phyloP scores from a whole-genome alignment of 2,888 invertebrate genomes.

The Busseola fusca region DNA sequence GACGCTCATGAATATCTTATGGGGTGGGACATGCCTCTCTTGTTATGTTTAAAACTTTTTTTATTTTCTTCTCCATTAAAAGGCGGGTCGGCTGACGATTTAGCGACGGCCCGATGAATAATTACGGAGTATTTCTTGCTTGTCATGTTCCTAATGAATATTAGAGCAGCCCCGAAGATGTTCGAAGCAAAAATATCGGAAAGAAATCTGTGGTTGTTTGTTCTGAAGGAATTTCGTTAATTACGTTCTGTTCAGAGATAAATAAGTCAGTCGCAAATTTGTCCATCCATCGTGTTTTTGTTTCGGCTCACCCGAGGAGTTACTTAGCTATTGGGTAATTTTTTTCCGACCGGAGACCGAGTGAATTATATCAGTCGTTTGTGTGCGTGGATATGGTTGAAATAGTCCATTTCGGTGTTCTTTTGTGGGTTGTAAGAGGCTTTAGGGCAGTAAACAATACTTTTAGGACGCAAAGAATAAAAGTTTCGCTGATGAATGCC shows the following conservation, averaged over 20 bases:
- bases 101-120: constrained; percentile 85
- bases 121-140: constrained; percentile 86
- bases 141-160: constrained; percentile 87
- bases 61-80: constrained; percentile 85
- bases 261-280: constrained; percentile 86
- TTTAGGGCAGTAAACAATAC: constrained; percentile 74
- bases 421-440: constrained; percentile 72
- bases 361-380: constrained; percentile 81
- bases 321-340: constrained; percentile 82
- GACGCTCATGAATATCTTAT: constrained; percentile 84
- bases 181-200: constrained; percentile 64
- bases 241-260: constrained; percentile 80
- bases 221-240: constrained; percentile 80
- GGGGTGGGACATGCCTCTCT: constrained; percentile 80
- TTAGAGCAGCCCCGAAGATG: constrained; percentile 72
- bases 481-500: constrained; percentile 64
- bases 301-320: constrained; percentile 73
- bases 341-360: constrained; percentile 72
- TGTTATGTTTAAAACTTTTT: constrained; percentile 85
- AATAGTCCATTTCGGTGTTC: constrained; percentile 78
- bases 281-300: constrained; percentile 84
- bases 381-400: constrained; percentile 77
- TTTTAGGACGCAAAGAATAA: constrained; percentile 66
- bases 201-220: constrained; percentile 79
- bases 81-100: constrained; percentile 80